A percentile compares a stretch with the other conserved stretches of the same genome.
Evolutionary conservation across 2,797 vertebrate genomes (phyloP).

Genomic region (Limnodromus scolopaceus): DNA sequence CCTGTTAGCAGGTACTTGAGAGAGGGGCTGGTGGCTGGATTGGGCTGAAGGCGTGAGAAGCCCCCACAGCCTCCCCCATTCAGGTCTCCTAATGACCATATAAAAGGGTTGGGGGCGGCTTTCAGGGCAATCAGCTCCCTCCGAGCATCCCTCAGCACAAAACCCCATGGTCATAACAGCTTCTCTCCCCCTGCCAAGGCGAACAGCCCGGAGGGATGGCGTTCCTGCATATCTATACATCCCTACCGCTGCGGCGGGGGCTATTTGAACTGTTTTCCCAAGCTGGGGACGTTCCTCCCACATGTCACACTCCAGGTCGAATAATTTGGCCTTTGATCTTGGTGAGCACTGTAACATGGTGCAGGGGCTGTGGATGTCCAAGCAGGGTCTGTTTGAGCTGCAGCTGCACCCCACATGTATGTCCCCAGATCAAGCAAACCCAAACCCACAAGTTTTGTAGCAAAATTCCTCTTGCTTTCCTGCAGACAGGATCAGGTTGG

Average conservation of each 20-base stretch:
- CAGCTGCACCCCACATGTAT: not conserved
- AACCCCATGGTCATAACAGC: not conserved
- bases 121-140: slow-evolving; percentile 80
- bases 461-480: not conserved
- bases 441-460: not conserved
- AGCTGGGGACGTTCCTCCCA: not conserved
- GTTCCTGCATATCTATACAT: slow-evolving; percentile 77
- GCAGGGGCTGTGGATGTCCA: not conserved
- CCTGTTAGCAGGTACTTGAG: slow-evolving; percentile 91
- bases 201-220: slow-evolving; percentile 3
- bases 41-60: slow-evolving; percentile 82
- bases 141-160: slow-evolving; percentile 37
- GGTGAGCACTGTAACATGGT: not conserved
- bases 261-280: slow-evolving; percentile 56
- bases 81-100: slow-evolving; percentile 85
- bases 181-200: slow-evolving; percentile 17
- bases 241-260: not conserved
- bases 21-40: slow-evolving; percentile 67
- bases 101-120: slow-evolving; percentile 82
- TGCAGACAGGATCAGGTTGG: accelerated
- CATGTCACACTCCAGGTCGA: slow-evolving; percentile 18
- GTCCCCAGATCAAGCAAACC: not conserved
- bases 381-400: not conserved
- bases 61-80: slow-evolving; percentile 63
- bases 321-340: slow-evolving; percentile 61